Percentiles rank a stretch among this genome's conserved stretches.
These are phyloP conservation scores for Heliconius hortense DNA, from an alignment of 2,888 invertebrate species.

Conservation along the genomic window DNA sequence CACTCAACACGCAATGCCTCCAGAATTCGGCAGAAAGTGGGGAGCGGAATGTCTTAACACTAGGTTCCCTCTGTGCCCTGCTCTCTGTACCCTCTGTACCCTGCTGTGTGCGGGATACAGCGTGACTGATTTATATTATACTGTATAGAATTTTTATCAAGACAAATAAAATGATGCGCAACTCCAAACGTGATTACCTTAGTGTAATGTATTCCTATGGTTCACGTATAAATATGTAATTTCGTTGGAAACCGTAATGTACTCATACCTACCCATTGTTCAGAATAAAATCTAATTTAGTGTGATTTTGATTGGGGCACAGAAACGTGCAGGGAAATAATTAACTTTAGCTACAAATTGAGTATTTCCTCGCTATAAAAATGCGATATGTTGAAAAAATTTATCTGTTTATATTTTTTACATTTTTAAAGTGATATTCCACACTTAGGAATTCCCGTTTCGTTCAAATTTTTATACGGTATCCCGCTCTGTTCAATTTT, in stretches of 20 bases:
- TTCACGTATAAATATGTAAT: not conserved
- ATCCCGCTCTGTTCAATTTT: too few relatives aligned
- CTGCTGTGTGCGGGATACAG: too few relatives aligned
- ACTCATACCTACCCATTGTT: not conserved
- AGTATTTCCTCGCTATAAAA: not conserved
- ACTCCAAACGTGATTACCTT: slow-evolving; percentile 11
- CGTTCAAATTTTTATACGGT: too few relatives aligned
- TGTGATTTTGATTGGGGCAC: not conserved
- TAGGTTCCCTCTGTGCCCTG: too few relatives aligned
- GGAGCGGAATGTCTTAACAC: too few relatives aligned
- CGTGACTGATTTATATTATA: too few relatives aligned
- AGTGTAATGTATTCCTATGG: slow-evolving; percentile 4
- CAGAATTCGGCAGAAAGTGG: too few relatives aligned
- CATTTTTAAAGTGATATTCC: too few relatives aligned
- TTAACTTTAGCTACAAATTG: not conserved
- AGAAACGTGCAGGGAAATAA: not conserved
- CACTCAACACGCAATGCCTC: too few relatives aligned
- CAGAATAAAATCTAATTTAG: slow-evolving; percentile 20
- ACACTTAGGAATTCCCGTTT: too few relatives aligned
- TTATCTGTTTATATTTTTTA: too few relatives aligned
- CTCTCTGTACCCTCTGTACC: too few relatives aligned
- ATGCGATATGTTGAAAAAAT: not conserved
- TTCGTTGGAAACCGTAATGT: slow-evolving; percentile 15
- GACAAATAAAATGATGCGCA: slow-evolving; percentile 5
- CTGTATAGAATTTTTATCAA: not conserved